These are phyloP conservation scores for Drosophila simulans DNA, from an alignment of 1,140 invertebrate genomes.

Conservation along the genomic window DNA sequence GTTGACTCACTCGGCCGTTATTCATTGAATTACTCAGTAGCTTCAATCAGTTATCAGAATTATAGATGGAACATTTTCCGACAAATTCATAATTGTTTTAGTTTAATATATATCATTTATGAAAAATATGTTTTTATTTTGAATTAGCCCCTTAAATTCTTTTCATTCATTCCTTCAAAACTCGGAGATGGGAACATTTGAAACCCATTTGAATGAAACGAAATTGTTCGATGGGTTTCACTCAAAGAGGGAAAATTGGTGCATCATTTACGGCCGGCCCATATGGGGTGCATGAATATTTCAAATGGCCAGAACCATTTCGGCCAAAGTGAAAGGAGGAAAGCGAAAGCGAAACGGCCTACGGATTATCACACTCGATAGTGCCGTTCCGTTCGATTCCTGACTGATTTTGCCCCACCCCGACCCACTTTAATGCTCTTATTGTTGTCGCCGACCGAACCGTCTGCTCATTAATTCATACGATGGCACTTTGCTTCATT, in stretches of 20 bases:
- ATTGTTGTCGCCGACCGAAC: slow-evolving; percentile 37
- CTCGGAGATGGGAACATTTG: background rate
- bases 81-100: too few species aligned
- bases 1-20: slow-evolving; percentile 31
- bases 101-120: background rate
- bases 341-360: slow-evolving; percentile 63
- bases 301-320: slow-evolving; percentile 48
- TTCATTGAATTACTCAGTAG: background rate
- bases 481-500: slow-evolving; percentile 74
- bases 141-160: background rate
- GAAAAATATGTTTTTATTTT: background rate
- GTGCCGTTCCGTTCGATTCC: slow-evolving; percentile 29
- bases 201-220: background rate
- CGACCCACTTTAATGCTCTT: slow-evolving; percentile 39
- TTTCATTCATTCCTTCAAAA: background rate
- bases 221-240: slow-evolving; percentile 16
- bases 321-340: slow-evolving; percentile 61
- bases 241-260: slow-evolving; percentile 4
- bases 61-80: background rate
- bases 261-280: slow-evolving; percentile 1
- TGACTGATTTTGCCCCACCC: background rate
- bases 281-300: slow-evolving; percentile 69
- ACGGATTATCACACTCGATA: slow-evolving; percentile 72
- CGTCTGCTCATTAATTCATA: slow-evolving; percentile 77
- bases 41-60: slow-evolving; percentile 11